Base-by-base conservation (phyloP, 2,797 vertebrate species). In the Aeoliscus strigatus region DNA sequence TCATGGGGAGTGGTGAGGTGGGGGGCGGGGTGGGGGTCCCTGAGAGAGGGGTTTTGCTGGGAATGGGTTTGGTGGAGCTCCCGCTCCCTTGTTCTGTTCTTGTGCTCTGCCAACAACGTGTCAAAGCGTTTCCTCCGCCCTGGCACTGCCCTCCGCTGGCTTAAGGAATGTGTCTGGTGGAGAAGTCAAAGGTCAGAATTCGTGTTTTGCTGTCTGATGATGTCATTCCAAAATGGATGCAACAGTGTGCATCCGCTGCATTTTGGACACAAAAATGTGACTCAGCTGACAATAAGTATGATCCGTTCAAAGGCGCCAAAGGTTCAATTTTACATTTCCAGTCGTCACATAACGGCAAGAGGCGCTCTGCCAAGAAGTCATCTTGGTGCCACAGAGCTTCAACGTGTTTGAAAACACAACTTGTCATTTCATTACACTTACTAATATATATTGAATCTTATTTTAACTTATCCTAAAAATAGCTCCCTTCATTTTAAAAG, bases 81-180 rank as follows among this genome's bases (percentile, higher is more conserved):
- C 86, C 94, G 94, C 83, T 97, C 95, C 85, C 94, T 91, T 75
- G 92, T 75, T 91, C 92, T 92, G 87, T 86, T 95, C 90, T 98
- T 98, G 91, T 98, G 96, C 90, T 99, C 96, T 0, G 94, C 94
- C 85, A 99, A 76, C 72, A 99, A 87, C 39, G 91, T 86, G 83
- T 99, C 96, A 65, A 99, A 99, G 81, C 91, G 92, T 74, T 99
- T 98, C 85, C 93, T 93, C 82, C 96, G 91, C 81, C 96, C 96
- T 75, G 89, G 90, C 84, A 99, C 96, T 42, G 94, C 94, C 88
- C 96, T 92, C 86, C 96, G 92, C 87, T 98, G 95, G 90, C 91
- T 94, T 92, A 99, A 93, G 93, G 96, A 97, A 98, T 99, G 96
- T 92, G 96, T 95, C 96, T 99, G 83, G 28, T 25, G 79, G 60